Evolutionary conservation across 2,113 vertebrate genomes (phyloP).

Genomic region (Lycocorax pyrrhopterus): DNA sequence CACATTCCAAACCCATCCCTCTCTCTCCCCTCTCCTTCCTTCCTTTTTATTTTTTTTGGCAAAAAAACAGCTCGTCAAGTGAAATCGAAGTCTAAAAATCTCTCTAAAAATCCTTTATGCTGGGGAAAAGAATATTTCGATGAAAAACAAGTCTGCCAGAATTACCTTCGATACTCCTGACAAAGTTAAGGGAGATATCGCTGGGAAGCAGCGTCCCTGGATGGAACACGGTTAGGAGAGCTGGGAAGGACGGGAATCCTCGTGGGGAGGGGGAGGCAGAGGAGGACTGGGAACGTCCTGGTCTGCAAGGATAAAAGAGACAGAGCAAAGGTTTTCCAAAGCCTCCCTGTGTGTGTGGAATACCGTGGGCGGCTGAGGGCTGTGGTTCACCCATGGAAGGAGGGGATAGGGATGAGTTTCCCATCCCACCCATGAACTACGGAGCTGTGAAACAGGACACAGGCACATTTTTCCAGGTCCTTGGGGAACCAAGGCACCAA

Average conservation of each 20-base stretch:
- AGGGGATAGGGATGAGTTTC: background rate
- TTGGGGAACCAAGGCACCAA: background rate
- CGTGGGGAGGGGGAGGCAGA: background rate
- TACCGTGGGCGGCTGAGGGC: background rate
- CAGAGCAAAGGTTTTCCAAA: background rate
- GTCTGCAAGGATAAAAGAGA: background rate
- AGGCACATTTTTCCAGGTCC: background rate
- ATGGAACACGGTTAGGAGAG: background rate
- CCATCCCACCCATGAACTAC: background rate
- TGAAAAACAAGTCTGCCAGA: background rate
- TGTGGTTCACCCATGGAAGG: accelerated
- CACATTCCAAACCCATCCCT: background rate
- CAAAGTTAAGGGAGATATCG: background rate
- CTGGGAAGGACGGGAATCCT: background rate
- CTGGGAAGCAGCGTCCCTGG: background rate
- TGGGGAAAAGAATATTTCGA: background rate
- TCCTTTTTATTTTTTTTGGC: background rate
- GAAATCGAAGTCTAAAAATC: background rate
- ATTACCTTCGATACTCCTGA: background rate
- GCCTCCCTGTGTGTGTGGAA: background rate
- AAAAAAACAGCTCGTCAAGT: background rate
- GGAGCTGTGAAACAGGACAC: background rate
- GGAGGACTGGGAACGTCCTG: background rate
- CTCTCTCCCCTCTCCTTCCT: background rate
- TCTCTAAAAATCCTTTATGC: background rate